Percentiles rank a stretch among this genome's conserved stretches.
Evolutionary conservation across 2,113 vertebrate species (phyloP).

Genomic region (Synodontis membranacea): DNA sequence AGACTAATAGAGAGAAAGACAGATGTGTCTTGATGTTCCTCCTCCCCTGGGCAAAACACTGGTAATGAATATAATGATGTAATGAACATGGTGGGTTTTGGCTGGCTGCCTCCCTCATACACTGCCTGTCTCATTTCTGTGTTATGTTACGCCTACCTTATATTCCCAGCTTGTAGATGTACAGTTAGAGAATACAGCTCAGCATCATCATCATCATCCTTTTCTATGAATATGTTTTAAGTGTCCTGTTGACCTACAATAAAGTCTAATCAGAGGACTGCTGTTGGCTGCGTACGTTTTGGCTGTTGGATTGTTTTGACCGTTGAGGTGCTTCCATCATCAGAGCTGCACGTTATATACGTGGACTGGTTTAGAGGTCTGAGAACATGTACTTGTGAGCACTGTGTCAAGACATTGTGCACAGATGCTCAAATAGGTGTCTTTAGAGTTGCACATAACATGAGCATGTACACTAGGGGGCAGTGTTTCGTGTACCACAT

Average conservation of each 20-base stretch:
- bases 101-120: slow-evolving; percentile 25
- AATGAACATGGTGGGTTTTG: slow-evolving; percentile 16
- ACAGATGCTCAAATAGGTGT: not conserved
- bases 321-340: not conserved
- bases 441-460: not conserved
- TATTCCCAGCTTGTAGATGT: not conserved
- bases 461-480: not conserved
- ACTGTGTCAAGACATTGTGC: not conserved
- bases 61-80: slow-evolving; percentile 27
- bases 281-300: not conserved
- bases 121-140: not conserved
- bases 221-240: not conserved
- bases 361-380: not conserved
- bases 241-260: not conserved
- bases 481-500: not conserved
- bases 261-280: not conserved
- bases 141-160: not conserved
- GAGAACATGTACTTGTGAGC: accelerated
- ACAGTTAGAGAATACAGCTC: not conserved
- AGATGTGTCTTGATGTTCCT: slow-evolving; percentile 9
- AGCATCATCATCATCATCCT: not conserved
- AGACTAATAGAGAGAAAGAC: slow-evolving; percentile 3
- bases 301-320: not conserved
- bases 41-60: not conserved
- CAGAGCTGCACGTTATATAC: not conserved